Percentiles rank a stretch among this genome's conserved stretches.
phyloP scores from a whole-genome alignment of 2,888 invertebrate genomes.

The Polydrusus cervinus region DNA sequence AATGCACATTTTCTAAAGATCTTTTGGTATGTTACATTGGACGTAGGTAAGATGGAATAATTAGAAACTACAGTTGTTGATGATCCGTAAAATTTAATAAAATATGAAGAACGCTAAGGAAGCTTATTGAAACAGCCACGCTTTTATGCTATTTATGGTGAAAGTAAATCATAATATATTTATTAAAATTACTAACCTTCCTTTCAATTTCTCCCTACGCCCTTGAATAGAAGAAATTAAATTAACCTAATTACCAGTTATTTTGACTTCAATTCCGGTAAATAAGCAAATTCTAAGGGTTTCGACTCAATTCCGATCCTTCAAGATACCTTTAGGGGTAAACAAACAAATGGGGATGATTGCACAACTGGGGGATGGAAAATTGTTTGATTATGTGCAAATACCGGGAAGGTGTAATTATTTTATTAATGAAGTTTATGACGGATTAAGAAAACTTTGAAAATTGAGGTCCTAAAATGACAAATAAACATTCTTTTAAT shows the following conservation, averaged over 20 bases:
- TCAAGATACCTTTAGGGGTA: slow-evolving; percentile 28
- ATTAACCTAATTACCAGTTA: slow-evolving; percentile 51
- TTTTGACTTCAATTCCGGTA: slow-evolving; percentile 44
- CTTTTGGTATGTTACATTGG: too few relatives aligned
- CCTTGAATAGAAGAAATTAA: slow-evolving; percentile 32
- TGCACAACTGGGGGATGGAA: background rate
- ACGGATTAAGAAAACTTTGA: background rate
- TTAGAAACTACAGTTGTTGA: too few relatives aligned
- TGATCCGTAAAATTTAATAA: too few relatives aligned
- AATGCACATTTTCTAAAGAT: too few relatives aligned
- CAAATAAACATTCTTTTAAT: background rate
- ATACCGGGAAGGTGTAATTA: background rate
- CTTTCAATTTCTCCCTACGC: too few relatives aligned
- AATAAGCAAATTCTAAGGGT: slow-evolving; percentile 43
- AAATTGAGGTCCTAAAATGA: background rate
- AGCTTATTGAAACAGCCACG: too few relatives aligned
- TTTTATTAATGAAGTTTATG: background rate
- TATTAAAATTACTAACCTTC: too few relatives aligned
- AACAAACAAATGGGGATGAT: slow-evolving; percentile 33
- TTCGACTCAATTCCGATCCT: slow-evolving; percentile 42
- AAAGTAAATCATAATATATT: too few relatives aligned
- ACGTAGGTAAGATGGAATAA: too few relatives aligned
- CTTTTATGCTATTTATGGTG: too few relatives aligned
- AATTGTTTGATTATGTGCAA: slow-evolving; percentile 24
- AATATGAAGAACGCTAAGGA: too few relatives aligned